phyloP scores from a whole-genome alignment of 2,888 invertebrate genomes.

The Nematopogon swammerdamellus region DNA sequence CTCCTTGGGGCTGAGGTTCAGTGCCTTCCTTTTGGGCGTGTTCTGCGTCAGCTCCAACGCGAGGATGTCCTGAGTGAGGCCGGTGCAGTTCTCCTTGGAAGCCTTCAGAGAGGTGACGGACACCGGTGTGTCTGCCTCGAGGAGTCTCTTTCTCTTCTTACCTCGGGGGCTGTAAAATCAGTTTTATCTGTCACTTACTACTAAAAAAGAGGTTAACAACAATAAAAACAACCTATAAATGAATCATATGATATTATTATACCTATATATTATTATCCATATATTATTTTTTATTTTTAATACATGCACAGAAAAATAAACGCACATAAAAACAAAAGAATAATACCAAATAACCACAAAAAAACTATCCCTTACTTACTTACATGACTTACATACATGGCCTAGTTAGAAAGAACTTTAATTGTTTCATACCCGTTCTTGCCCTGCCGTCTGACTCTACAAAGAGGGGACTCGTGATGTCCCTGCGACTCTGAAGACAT shows the following conservation, averaged over 20 bases:
- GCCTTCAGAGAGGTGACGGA: constrained; percentile 37
- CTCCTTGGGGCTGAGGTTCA: constrained; percentile 37
- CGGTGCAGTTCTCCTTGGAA: constrained; percentile 53
- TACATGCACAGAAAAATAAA: no score
- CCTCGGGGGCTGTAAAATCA: constrained; percentile 39
- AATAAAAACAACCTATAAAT: no score
- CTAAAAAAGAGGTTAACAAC: no score
- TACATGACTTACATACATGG: no score
- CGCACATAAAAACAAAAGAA: no score
- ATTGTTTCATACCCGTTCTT: not conserved
- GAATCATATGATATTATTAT: no score
- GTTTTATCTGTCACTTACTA: no score
- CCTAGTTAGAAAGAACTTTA: no score
- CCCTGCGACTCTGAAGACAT: constrained; percentile 39
- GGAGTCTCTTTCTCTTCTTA: constrained; percentile 59
- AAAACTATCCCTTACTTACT: no score
- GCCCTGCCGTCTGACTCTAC: constrained; percentile 45
- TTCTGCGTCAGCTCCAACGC: constrained; percentile 64
- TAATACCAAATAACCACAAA: no score
- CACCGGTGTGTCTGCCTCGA: constrained; percentile 45
- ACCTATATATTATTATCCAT: no score
- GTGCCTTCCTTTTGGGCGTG: constrained; percentile 63
- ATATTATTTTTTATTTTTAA: no score
- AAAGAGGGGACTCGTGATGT: constrained; percentile 54
- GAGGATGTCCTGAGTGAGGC: constrained; percentile 69